phyloP scores from a whole-genome alignment of 2,888 invertebrate species.

The Gari tellinella region DNA sequence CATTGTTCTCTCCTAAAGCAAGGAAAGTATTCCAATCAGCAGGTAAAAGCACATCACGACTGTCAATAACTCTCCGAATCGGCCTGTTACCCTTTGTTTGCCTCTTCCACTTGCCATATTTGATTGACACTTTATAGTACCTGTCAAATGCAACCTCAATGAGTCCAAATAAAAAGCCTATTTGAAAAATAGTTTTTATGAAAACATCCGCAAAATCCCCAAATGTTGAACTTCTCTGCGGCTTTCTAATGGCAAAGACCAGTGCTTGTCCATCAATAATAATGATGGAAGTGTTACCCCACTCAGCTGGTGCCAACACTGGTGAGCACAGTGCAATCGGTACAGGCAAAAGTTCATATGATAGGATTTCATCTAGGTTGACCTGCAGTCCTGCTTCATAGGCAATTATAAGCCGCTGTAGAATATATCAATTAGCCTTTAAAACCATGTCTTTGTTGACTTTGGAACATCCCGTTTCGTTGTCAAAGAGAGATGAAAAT shows the following conservation, averaged over 20 bases:
- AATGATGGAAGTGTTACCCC: not conserved
- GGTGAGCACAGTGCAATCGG: constrained; percentile 1
- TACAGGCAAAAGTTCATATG: not conserved
- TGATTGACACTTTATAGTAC: not conserved
- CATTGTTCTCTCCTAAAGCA: constrained; percentile 7
- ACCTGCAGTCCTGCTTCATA: not conserved
- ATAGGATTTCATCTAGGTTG: not conserved
- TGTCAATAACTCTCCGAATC: constrained; percentile 10
- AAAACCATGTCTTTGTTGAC: too few relatives aligned
- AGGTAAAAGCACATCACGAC: constrained; percentile 5
- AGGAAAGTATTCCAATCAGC: constrained; percentile 5
- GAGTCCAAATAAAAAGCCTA: not conserved
- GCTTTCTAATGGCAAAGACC: not conserved
- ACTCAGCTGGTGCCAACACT: not conserved
- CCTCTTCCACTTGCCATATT: not conserved
- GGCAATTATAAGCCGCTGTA: not conserved
- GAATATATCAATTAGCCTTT: too few relatives aligned
- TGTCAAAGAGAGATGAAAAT: not conserved
- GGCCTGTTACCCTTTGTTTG: not conserved
- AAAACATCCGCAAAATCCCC: constrained; percentile 5
- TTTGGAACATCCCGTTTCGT: too few relatives aligned
- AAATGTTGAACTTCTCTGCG: constrained; percentile 3
- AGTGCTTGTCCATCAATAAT: constrained; percentile 3
- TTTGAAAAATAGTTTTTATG: not conserved
- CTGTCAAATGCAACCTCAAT: constrained; percentile 7